These are phyloP conservation scores for Diorhabda elongata DNA, from an alignment of 1,140 invertebrate genomes.

Conservation along the genomic window DNA sequence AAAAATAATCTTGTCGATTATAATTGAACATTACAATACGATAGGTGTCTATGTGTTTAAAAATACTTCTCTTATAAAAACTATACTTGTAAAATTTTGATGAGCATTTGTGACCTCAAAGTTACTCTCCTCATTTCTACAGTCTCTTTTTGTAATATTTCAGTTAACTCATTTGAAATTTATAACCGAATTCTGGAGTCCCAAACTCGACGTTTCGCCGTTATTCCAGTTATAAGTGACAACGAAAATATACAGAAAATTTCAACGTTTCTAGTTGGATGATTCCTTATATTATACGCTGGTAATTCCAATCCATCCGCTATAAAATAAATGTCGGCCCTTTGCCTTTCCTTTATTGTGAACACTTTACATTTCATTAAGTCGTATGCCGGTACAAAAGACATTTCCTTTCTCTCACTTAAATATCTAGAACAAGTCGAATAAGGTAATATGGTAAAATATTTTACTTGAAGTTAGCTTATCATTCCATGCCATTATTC, in stretches of 20 bases:
- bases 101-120: too few relatives aligned
- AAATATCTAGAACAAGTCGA: background rate
- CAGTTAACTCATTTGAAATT: constrained; percentile 3
- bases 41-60: too few relatives aligned
- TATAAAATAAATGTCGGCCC: constrained; percentile 2
- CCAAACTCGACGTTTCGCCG: background rate
- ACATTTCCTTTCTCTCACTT: background rate
- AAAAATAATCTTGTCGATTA: too few relatives aligned
- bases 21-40: too few relatives aligned
- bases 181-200: background rate
- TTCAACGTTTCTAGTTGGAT: constrained; percentile 1
- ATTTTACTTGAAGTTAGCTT: background rate
- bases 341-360: background rate
- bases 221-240: background rate
- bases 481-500: background rate
- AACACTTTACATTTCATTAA: constrained; percentile 3
- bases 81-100: too few relatives aligned
- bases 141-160: background rate
- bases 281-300: background rate
- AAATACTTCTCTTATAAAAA: too few relatives aligned
- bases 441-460: background rate
- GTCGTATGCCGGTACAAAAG: background rate
- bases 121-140: background rate
- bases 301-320: background rate
- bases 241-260: background rate